Base-by-base conservation (phyloP, 2,888 invertebrate species). In the Andrena praecox region DNA sequence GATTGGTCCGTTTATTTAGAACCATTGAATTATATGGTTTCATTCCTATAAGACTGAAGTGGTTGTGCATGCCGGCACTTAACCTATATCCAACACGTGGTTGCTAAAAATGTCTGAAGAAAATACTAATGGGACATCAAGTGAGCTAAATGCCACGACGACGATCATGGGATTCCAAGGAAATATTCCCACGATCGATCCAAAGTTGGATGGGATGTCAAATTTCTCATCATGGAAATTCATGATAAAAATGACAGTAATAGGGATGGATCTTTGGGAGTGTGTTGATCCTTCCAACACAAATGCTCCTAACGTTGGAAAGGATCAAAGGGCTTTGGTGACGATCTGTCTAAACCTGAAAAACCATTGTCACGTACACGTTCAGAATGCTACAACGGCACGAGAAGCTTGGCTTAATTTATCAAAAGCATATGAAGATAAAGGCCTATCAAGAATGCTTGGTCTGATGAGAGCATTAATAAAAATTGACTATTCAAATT, bases 381-480 rank as follows among this genome's bases (percentile, higher is more conserved):
- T 75, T 12, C 20, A 62, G 31, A 7, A 56, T 0, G 12, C 29
- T 20, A 4, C 10, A 12, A 48, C 31, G 20, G 68, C 69, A 0
- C 48, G 10, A 29, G 62, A 63, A 2, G 76, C 69, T 0, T 62
- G 69, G 76, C 0, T 20, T 27, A 68, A 62, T 1, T 20, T 75
- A 10, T 27, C 27, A 2, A 33, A 33, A 31, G 54, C 62, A 0
- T 76, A 54, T 24, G 69, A 63, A 20, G 76, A 76, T 2, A 76
- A 62, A 35, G 68, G 69, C 2, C 6, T 69, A 27, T n/a, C 69
- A 2, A 31, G 54, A 24, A 62, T 33, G 4, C n/a, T 75, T 8
- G n/a, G 4, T n/a, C 20, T 75, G 6, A 35, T 68, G 54, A n/a
- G 68, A 52, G 24, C 27, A 2, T 27, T 75, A 4, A 7, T 66